Evolutionary conservation across 2,888 invertebrate genomes (phyloP).

Genomic region (Andrena chrysosceles): DNA sequence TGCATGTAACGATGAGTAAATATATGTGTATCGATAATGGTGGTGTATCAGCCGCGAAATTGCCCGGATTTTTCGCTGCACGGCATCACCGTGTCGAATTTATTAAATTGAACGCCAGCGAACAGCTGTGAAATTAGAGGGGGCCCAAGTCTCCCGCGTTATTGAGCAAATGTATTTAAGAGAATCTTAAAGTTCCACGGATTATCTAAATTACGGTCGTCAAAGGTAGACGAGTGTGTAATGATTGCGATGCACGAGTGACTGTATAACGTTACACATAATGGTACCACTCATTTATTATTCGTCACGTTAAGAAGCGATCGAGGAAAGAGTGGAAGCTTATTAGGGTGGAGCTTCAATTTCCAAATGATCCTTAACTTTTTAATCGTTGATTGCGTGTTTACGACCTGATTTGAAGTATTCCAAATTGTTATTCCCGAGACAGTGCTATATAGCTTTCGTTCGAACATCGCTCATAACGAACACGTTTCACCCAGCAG

Average conservation of each 20-base stretch:
- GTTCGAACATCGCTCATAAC: too few species aligned
- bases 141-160: neutral
- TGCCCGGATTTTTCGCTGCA: constrained; percentile 32
- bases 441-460: too few species aligned
- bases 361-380: neutral
- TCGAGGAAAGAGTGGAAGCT: neutral
- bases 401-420: too few species aligned
- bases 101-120: constrained; percentile 38
- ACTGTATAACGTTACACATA: neutral
- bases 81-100: constrained; percentile 21
- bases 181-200: constrained; percentile 26
- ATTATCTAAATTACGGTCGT: neutral
- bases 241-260: neutral
- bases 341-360: neutral
- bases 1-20: constrained; percentile 44
- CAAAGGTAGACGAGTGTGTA: constrained; percentile 17
- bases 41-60: constrained; percentile 42
- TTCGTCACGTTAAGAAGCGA: neutral
- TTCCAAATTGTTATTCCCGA: too few species aligned
- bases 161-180: constrained; percentile 14
- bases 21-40: constrained; percentile 56
- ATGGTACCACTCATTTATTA: neutral
- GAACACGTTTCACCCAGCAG: too few species aligned
- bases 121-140: constrained; percentile 32
- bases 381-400: too few species aligned